These are phyloP conservation scores for Limnothrissa miodon DNA, from an alignment of 2,113 vertebrate species.

Conservation along the genomic window DNA sequence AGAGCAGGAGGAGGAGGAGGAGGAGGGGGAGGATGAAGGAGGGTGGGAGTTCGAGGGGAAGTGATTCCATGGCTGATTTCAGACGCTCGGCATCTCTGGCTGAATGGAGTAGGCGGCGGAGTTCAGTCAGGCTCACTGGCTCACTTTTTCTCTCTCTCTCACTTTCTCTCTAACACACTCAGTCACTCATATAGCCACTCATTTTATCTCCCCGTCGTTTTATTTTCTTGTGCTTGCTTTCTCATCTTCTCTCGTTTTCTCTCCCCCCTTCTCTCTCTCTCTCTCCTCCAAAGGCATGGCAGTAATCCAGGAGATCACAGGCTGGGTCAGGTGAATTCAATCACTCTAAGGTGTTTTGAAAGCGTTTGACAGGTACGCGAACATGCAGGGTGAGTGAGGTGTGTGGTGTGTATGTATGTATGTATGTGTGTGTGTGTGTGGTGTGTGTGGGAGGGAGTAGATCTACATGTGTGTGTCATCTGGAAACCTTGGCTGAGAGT, in stretches of 20 bases:
- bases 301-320: neutral
- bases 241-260: neutral
- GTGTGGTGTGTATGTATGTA: neutral
- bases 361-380: neutral
- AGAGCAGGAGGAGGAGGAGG: slow-evolving; percentile 27
- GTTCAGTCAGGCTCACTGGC: slow-evolving; percentile 24
- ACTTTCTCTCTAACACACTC: neutral
- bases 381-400: neutral
- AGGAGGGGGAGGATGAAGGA: neutral
- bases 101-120: slow-evolving; percentile 19
- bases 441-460: neutral
- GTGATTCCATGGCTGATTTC: slow-evolving; percentile 26
- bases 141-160: slow-evolving; percentile 17
- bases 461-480: neutral
- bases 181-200: neutral
- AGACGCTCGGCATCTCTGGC: slow-evolving; percentile 6
- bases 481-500: neutral
- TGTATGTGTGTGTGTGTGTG: neutral
- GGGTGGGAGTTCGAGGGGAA: slow-evolving; percentile 3
- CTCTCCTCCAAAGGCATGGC: neutral
- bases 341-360: neutral
- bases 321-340: slow-evolving; percentile 18
- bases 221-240: neutral
- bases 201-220: neutral
- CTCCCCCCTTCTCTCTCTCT: neutral